Evolutionary conservation across 2,797 vertebrate genomes (phyloP).

Genomic region (Coranthus polyacanthus): DNA sequence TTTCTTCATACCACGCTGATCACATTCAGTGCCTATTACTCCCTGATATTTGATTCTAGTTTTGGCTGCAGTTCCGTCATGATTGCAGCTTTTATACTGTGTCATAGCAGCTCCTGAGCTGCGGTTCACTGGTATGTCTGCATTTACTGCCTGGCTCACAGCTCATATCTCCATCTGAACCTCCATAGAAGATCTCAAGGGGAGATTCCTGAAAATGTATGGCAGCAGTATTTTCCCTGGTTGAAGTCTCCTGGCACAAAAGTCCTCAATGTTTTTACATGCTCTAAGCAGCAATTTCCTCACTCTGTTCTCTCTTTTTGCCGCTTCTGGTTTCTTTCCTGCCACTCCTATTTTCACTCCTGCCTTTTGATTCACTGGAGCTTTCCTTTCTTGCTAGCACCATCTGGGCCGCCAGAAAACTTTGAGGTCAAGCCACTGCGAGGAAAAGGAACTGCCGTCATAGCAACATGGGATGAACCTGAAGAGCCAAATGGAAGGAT

Average conservation of each 20-base stretch:
- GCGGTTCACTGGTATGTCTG: conserved; percentile 69
- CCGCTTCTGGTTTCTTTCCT: conserved; percentile 49
- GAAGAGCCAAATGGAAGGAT: conserved; percentile 94
- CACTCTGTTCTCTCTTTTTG: conserved; percentile 19
- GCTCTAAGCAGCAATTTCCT: conserved; percentile 58
- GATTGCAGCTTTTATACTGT: conserved; percentile 52
- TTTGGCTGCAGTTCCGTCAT: conserved; percentile 51
- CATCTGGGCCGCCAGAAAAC: conserved; percentile 94
- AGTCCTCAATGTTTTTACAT: conserved; percentile 42
- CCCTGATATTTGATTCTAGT: conserved; percentile 52
- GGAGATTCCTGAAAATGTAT: conserved; percentile 60
- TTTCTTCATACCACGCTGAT: conserved; percentile 51
- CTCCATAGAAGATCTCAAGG: conserved; percentile 62
- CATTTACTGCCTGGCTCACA: conserved; percentile 71
- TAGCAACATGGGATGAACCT: conserved; percentile 93
- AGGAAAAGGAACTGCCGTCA: conserved; percentile 92
- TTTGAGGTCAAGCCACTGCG: conserved; percentile 93
- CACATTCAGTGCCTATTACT: conserved; percentile 42
- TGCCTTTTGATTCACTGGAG: conserved; percentile 45
- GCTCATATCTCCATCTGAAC: conserved; percentile 55
- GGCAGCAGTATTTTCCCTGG: conserved; percentile 55
- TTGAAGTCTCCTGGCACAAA: conserved; percentile 56
- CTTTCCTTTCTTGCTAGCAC: conserved; percentile 83
- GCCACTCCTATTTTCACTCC: conserved; percentile 31
- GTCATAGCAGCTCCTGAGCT: conserved; percentile 61